phyloP scores from a whole-genome alignment of 2,113 vertebrate genomes.

The Carollia perspicillata region DNA sequence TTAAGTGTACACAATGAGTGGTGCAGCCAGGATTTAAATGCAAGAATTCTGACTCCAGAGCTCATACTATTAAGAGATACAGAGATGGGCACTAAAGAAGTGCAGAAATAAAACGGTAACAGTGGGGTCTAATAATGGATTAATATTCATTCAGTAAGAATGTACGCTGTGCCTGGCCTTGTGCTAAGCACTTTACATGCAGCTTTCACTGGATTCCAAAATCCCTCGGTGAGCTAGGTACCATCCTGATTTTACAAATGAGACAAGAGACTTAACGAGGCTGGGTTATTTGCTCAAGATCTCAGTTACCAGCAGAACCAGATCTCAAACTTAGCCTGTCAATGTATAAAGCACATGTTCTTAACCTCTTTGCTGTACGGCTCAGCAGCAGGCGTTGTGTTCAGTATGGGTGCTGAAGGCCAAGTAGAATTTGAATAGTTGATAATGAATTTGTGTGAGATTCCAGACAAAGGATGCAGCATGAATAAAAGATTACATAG shows the following conservation, averaged over 20 bases:
- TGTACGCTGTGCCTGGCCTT: background rate
- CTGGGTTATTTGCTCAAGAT: background rate
- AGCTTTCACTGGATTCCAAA: background rate
- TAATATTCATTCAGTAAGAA: background rate
- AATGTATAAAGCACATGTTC: background rate
- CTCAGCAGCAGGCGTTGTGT: background rate
- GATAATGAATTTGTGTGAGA: background rate
- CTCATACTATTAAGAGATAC: background rate
- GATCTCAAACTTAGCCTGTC: background rate
- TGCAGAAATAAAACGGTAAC: background rate
- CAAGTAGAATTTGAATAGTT: background rate
- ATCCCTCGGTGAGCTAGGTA: background rate
- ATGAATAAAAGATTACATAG: background rate
- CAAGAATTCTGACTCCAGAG: slow-evolving; percentile 12
- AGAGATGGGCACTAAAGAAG: slow-evolving; percentile 1
- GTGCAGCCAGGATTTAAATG: background rate
- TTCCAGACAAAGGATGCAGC: background rate
- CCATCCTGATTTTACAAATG: background rate
- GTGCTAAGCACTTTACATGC: background rate
- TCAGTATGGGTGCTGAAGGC: background rate
- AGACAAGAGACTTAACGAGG: background rate
- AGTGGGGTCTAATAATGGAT: background rate
- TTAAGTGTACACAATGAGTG: background rate
- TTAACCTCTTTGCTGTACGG: background rate
- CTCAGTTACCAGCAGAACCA: slow-evolving; percentile 4